phyloP scores from a whole-genome alignment of 2,113 vertebrate species.

The Hoplias malabaricus region DNA sequence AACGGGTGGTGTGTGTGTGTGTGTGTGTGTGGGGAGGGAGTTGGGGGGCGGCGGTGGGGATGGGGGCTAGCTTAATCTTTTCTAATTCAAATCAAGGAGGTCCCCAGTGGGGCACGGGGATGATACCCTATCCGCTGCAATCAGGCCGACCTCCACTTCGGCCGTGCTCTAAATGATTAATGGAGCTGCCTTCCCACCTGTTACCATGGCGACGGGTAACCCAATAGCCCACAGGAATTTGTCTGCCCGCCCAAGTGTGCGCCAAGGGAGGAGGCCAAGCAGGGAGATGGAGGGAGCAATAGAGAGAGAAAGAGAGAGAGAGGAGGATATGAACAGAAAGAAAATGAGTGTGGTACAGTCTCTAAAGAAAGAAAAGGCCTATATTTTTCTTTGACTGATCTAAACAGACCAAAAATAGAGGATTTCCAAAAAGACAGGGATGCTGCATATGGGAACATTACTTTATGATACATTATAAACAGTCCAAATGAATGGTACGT shows the following conservation, averaged over 20 bases:
- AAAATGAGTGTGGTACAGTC: constrained; percentile 16
- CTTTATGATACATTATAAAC: background rate
- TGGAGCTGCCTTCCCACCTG: constrained; percentile 98
- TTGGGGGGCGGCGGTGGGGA: constrained; percentile 64
- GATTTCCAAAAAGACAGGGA: background rate
- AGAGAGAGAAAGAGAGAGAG: constrained; percentile 29
- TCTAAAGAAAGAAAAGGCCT: constrained; percentile 20
- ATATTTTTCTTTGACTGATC: constrained; percentile 11
- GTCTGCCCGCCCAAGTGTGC: constrained; percentile 81
- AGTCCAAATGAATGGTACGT: background rate
- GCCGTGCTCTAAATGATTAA: constrained; percentile 99
- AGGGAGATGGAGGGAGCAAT: constrained; percentile 20
- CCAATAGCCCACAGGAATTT: constrained; percentile 95
- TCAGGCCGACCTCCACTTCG: constrained; percentile 99
- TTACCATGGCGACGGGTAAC: constrained; percentile 98
- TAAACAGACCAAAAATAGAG: background rate
- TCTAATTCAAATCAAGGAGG: constrained; percentile 96
- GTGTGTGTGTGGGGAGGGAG: too few relatives aligned
- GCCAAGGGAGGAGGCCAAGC: constrained; percentile 61
- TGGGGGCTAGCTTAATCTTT: constrained; percentile 87
- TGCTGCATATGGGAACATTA: background rate
- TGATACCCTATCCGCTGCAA: constrained; percentile 99
- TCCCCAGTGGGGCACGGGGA: constrained; percentile 85
- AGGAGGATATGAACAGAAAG: constrained; percentile 15
- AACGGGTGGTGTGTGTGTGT: constrained; percentile 6